These are phyloP conservation scores for Tryphoninae sp. DNA, from an alignment of 2,888 invertebrate genomes.

Conservation along the genomic window DNA sequence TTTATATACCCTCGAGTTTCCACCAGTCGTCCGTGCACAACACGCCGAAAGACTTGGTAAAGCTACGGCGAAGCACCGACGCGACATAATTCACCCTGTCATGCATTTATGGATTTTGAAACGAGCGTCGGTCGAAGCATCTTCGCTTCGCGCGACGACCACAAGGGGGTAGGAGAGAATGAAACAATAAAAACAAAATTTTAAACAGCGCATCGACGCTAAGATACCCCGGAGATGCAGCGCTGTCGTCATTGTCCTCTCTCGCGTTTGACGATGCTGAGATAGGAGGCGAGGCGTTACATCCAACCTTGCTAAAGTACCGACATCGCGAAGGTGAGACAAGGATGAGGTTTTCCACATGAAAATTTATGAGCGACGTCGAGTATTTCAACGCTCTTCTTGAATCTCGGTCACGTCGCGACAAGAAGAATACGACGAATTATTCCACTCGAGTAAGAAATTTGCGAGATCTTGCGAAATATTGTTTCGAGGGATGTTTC, in stretches of 20 bases:
- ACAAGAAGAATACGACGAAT: background rate
- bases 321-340: slow-evolving; percentile 36
- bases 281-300: slow-evolving; percentile 62
- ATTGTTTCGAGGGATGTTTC: too few species aligned
- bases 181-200: background rate
- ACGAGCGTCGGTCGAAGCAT: slow-evolving; percentile 3
- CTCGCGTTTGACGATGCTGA: background rate
- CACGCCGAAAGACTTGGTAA: background rate
- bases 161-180: background rate
- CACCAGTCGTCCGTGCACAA: background rate
- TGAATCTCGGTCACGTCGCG: slow-evolving; percentile 52
- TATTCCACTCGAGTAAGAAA: background rate
- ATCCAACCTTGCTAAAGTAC: slow-evolving; percentile 51
- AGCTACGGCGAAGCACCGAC: background rate
- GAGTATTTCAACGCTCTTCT: slow-evolving; percentile 63
- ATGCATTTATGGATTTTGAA: slow-evolving; percentile 56
- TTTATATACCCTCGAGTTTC: background rate
- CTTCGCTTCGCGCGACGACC: background rate
- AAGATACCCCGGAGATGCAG: slow-evolving; percentile 31
- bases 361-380: slow-evolving; percentile 72
- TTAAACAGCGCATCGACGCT: background rate
- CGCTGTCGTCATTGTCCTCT: slow-evolving; percentile 13
- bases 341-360: slow-evolving; percentile 57
- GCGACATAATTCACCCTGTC: slow-evolving; percentile 26
- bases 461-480: too few species aligned